These are phyloP conservation scores for Julus scandinavius DNA, from an alignment of 2,888 invertebrate species.

Conservation along the genomic window DNA sequence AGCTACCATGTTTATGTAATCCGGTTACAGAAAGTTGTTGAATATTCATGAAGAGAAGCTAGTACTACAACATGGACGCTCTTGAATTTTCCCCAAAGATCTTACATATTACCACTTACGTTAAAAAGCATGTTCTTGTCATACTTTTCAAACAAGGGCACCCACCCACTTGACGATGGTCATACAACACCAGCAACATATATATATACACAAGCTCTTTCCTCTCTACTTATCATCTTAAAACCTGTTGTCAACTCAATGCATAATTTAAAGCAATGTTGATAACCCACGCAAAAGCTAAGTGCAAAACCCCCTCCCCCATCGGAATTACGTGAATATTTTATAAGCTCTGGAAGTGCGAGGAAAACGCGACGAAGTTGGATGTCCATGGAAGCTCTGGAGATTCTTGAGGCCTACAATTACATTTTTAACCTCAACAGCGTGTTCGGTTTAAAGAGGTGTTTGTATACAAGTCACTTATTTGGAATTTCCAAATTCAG, in stretches of 20 bases:
- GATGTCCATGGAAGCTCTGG: not conserved
- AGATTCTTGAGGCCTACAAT: not conserved
- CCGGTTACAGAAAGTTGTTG: not conserved
- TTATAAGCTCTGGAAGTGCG: not conserved
- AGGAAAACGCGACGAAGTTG: not conserved
- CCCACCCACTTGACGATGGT: not conserved
- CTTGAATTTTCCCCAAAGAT: conserved; percentile 23
- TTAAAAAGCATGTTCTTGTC: not conserved
- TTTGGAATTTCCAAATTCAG: not conserved
- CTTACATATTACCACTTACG: not conserved
- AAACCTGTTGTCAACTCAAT: conserved; percentile 45
- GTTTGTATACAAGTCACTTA: not conserved
- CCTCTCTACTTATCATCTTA: conserved; percentile 40
- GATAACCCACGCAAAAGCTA: conserved; percentile 43
- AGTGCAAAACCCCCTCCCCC: conserved; percentile 40
- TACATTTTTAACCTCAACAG: not conserved
- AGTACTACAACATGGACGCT: not conserved
- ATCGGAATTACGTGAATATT: conserved; percentile 31
- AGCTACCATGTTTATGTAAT: conserved; percentile 4
- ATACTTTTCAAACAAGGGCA: not conserved
- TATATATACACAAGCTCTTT: not conserved
- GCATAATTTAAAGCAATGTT: conserved; percentile 36
- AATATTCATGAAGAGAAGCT: conserved; percentile 12
- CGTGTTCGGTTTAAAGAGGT: not conserved
- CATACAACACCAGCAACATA: not conserved